phyloP scores from a whole-genome alignment of 2,797 vertebrate species.

The Liasis olivaceus region DNA sequence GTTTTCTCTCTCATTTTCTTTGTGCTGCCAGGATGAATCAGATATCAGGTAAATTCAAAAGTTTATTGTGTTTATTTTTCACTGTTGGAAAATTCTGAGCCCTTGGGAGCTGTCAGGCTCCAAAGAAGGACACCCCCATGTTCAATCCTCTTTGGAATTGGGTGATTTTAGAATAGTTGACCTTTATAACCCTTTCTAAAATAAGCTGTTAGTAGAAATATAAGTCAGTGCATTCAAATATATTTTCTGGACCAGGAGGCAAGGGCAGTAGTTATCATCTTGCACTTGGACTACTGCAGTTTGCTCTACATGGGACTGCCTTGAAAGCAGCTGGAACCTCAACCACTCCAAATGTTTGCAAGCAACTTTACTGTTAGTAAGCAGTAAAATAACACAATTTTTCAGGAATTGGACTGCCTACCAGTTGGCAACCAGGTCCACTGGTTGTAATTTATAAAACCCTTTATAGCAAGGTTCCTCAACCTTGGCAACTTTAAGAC shows the following conservation, averaged over 20 bases:
- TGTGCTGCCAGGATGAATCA: neutral
- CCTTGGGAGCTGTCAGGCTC: neutral
- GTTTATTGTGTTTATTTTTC: neutral
- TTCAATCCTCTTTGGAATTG: neutral
- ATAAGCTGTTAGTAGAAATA: neutral
- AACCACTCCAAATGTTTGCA: neutral
- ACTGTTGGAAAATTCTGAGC: neutral
- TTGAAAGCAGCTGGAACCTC: neutral
- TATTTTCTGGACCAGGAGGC: neutral
- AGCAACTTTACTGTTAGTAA: neutral
- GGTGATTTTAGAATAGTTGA: neutral
- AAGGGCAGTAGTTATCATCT: neutral
- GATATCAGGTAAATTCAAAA: neutral
- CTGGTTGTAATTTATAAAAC: neutral
- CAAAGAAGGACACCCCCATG: neutral
- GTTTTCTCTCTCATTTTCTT: neutral
- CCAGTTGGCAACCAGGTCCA: neutral
- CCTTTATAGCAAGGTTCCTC: neutral
- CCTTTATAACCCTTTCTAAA: neutral
- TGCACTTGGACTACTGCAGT: neutral
- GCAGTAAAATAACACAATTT: neutral
- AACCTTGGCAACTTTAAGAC: no score
- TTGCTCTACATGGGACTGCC: neutral
- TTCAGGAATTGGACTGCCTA: neutral
- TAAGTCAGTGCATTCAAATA: neutral